These are phyloP conservation scores for Bufotes viridis DNA, from an alignment of 2,797 vertebrate species.

Conservation along the genomic window DNA sequence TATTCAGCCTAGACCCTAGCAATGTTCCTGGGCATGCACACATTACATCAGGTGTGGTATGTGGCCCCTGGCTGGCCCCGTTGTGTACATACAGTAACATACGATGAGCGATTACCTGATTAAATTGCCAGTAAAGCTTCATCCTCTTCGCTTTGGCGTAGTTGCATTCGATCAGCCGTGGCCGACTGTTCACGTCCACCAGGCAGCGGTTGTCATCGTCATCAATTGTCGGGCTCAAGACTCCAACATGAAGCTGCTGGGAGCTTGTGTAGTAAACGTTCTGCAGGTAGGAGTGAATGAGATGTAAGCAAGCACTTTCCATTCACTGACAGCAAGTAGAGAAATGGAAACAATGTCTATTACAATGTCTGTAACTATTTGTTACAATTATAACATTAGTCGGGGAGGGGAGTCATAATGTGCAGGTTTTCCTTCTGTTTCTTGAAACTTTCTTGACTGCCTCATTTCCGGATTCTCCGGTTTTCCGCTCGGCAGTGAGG, in stretches of 20 bases:
- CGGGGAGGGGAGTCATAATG: no score
- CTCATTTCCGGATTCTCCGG: not conserved
- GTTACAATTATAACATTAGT: not conserved
- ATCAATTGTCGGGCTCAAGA: constrained; percentile 92
- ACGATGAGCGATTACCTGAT: constrained; percentile 81
- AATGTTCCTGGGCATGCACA: no score
- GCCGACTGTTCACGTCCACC: constrained; percentile 94
- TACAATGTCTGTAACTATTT: no score
- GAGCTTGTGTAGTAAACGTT: constrained; percentile 96
- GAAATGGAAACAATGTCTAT: not conserved
- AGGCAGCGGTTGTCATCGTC: constrained; percentile 98
- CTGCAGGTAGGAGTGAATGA: constrained; percentile 70
- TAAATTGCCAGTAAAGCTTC: constrained; percentile 97
- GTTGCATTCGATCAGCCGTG: constrained; percentile 94
- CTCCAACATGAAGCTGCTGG: constrained; percentile 89
- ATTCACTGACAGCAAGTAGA: not conserved
- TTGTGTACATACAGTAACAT: no score
- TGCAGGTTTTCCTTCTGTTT: no score
- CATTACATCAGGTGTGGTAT: not conserved
- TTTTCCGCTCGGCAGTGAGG: not conserved
- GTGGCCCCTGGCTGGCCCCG: not conserved
- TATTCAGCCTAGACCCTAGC: no score
- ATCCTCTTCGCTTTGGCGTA: constrained; percentile 95
- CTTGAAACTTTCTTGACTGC: not conserved
- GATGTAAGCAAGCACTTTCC: not conserved